Evolutionary conservation across 2,113 vertebrate species (phyloP).

Genomic region (Scophthalmus maximus): DNA sequence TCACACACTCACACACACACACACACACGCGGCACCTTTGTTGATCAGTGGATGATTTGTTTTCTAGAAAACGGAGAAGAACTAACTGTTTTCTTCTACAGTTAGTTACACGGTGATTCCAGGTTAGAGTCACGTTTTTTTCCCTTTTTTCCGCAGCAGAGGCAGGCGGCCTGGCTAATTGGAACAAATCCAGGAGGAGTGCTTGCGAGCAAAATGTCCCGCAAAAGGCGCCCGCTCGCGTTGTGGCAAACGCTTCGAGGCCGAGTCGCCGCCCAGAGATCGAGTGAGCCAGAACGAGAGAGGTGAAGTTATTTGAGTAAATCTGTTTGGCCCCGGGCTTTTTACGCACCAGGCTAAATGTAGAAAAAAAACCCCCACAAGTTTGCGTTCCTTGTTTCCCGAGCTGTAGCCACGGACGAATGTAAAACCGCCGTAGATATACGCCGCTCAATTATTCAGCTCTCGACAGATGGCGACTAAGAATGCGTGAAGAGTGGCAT

Average conservation of each 20-base stretch:
- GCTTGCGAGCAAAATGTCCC: not conserved
- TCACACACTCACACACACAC: not conserved
- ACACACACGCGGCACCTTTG: not conserved
- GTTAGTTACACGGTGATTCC: not conserved
- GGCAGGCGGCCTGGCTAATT: not conserved
- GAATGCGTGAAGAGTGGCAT: constrained; percentile 56
- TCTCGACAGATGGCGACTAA: constrained; percentile 65
- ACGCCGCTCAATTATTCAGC: constrained; percentile 54
- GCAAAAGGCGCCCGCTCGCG: not conserved
- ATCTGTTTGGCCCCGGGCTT: not conserved
- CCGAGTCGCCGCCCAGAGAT: not conserved
- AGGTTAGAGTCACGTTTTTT: not conserved
- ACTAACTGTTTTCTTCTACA: too few species aligned
- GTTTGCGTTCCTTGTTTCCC: too few species aligned
- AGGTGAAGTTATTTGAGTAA: not conserved
- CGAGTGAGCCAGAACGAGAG: not conserved
- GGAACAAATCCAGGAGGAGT: not conserved
- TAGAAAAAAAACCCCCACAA: too few species aligned
- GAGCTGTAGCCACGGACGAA: too few species aligned
- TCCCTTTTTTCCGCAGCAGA: not conserved
- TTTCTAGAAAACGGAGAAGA: not conserved
- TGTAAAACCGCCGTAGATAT: constrained; percentile 43
- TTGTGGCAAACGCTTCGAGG: not conserved
- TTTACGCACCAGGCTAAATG: not conserved
- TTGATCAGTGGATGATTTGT: not conserved